Percentiles rank a stretch among this genome's conserved stretches.
Conservation (phyloP, 2,888 invertebrate species). For the Entomobrya proxima region DNA sequence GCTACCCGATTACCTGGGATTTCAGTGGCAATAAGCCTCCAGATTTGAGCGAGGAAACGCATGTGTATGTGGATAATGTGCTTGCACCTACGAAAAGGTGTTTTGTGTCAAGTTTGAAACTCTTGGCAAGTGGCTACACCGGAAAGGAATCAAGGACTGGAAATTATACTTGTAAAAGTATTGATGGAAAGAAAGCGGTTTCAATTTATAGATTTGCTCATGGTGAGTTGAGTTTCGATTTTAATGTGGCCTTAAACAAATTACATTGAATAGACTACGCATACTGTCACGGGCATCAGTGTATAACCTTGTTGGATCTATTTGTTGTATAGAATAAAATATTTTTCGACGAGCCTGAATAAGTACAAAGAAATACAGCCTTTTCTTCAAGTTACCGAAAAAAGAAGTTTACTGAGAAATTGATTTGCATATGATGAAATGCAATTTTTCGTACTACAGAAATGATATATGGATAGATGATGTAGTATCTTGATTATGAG, state of each 20-base stretch:
- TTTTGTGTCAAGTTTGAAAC: slow-evolving; percentile 66
- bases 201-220: slow-evolving; percentile 71
- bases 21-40: slow-evolving; percentile 67
- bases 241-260: too few relatives aligned
- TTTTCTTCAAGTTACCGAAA: too few relatives aligned
- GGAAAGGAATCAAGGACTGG: slow-evolving; percentile 68
- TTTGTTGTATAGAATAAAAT: background rate
- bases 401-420: too few relatives aligned
- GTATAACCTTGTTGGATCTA: too few relatives aligned
- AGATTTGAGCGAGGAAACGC: slow-evolving; percentile 65
- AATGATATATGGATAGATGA: too few relatives aligned
- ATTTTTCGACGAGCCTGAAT: too few relatives aligned
- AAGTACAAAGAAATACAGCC: too few relatives aligned
- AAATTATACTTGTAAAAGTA: slow-evolving; percentile 70
- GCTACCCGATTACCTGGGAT: slow-evolving; percentile 70
- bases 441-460: too few relatives aligned
- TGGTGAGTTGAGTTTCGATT: slow-evolving; percentile 53
- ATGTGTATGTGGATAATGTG: slow-evolving; percentile 65
- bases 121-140: slow-evolving; percentile 69
- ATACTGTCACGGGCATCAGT: too few relatives aligned
- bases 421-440: too few relatives aligned
- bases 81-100: slow-evolving; percentile 65
- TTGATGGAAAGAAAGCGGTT: slow-evolving; percentile 52
- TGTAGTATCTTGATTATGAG: too few relatives aligned
- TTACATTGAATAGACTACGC: too few relatives aligned